Percentiles rank a stretch among this genome's conserved stretches.
These are phyloP conservation scores for Imbricaverruca yamaguchii DNA, from an alignment of 2,888 invertebrate genomes.

Conservation along the genomic window DNA sequence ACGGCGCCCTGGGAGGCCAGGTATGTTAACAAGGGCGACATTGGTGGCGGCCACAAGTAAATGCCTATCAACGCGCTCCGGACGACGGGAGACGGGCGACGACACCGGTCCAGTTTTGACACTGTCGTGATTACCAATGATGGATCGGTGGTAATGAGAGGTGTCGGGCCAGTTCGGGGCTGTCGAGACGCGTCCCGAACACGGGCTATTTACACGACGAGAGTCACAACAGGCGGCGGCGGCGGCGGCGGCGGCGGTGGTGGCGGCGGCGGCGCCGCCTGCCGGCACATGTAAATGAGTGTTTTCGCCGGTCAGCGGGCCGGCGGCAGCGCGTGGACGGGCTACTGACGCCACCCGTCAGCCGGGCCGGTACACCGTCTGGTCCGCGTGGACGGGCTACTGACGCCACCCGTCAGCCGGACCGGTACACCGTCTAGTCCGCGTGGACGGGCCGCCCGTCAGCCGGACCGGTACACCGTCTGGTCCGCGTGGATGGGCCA, in stretches of 20 bases:
- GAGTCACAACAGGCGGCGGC: too few species aligned
- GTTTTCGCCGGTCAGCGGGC: neutral
- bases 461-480: too few species aligned
- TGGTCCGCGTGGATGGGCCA: too few species aligned
- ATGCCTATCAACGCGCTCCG: neutral
- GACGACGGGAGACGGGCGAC: neutral
- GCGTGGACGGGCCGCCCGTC: too few species aligned
- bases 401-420: too few species aligned
- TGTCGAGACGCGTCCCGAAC: too few species aligned
- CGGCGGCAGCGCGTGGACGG: neutral
- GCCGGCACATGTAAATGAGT: conserved; percentile 1
- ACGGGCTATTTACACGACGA: too few species aligned
- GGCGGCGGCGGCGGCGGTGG: too few species aligned
- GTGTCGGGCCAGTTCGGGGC: neutral
- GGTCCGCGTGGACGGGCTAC: neutral
- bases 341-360: neutral
- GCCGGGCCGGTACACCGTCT: neutral
- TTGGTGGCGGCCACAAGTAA: neutral
- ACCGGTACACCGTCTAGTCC: too few species aligned
- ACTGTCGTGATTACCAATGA: conserved; percentile 10
- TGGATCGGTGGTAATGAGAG: conserved; percentile 10
- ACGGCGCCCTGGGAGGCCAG: neutral
- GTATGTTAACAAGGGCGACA: neutral
- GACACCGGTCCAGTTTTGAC: conserved; percentile 2
- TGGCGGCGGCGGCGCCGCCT: neutral